These are phyloP conservation scores for Myrmecophaga tridactyla DNA, from an alignment of 2,113 vertebrate species.

Conservation along the genomic window DNA sequence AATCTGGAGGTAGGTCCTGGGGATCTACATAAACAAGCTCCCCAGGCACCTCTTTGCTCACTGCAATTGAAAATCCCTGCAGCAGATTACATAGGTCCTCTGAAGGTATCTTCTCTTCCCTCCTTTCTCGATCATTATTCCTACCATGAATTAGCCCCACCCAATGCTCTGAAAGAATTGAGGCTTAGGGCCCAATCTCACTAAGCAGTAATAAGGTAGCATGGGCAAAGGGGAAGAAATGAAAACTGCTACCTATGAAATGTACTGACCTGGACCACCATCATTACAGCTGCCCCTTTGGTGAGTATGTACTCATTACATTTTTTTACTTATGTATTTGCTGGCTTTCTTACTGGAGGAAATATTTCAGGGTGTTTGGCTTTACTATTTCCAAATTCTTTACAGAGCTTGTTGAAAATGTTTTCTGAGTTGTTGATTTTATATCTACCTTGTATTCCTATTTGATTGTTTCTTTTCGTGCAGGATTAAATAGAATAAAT, in stretches of 20 bases:
- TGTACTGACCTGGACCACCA: neutral
- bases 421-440: slow-evolving; percentile 47
- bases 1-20: neutral
- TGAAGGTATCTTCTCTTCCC: neutral
- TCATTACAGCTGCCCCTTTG: neutral
- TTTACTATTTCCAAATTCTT: slow-evolving; percentile 32
- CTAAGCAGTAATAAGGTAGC: neutral
- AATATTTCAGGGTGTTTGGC: neutral
- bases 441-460: slow-evolving; percentile 20
- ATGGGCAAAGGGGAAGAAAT: neutral
- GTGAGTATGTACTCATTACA: neutral
- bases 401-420: neutral
- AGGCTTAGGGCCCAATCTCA: neutral
- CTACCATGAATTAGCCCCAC: neutral
- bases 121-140: neutral
- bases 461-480: slow-evolving; percentile 59
- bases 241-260: neutral
- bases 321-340: neutral
- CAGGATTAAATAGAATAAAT: slow-evolving; percentile 64
- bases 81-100: neutral
- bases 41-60: neutral
- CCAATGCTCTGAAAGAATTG: neutral
- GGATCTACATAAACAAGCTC: neutral
- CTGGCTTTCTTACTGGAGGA: neutral
- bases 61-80: neutral